These are phyloP conservation scores for Drosophila prosaltans DNA, from an alignment of 1,140 invertebrate species.

Conservation along the genomic window DNA sequence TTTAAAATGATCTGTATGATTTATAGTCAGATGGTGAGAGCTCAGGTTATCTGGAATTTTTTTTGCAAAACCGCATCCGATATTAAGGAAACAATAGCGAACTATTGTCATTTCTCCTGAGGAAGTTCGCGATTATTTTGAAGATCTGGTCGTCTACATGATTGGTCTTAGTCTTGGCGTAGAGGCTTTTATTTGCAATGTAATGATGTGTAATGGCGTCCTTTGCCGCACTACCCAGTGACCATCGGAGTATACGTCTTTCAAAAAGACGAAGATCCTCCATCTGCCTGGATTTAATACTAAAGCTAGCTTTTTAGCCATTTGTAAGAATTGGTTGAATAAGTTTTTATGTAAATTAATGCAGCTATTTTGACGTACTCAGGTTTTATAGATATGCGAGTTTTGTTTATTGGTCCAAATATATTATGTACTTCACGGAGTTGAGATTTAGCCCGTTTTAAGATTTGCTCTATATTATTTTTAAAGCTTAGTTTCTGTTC, in stretches of 20 bases:
- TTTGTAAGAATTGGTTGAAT: conserved; percentile 19
- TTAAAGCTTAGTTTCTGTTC: conserved; percentile 11
- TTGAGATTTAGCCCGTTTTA: not conserved
- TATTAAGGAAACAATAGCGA: no score
- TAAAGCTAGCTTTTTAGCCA: conserved; percentile 10
- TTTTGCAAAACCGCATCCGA: not conserved
- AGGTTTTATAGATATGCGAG: not conserved
- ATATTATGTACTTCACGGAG: not conserved
- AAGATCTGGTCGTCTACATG: conserved; percentile 12
- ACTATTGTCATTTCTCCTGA: not conserved
- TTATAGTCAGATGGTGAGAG: not conserved
- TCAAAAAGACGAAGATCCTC: not conserved
- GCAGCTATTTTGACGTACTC: not conserved
- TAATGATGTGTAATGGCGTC: not conserved
- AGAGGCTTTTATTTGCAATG: not conserved
- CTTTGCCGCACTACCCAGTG: not conserved
- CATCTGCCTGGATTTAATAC: not conserved
- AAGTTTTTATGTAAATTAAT: conserved; percentile 4
- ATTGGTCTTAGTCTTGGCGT: conserved; percentile 3
- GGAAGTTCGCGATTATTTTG: not conserved
- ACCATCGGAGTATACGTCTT: conserved; percentile 9
- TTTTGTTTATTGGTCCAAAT: not conserved
- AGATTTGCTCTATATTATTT: not conserved
- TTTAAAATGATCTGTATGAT: conserved; percentile 10
- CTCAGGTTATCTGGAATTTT: not conserved